phyloP scores from a whole-genome alignment of 2,888 invertebrate genomes.

The Lithophane semibrunnea region DNA sequence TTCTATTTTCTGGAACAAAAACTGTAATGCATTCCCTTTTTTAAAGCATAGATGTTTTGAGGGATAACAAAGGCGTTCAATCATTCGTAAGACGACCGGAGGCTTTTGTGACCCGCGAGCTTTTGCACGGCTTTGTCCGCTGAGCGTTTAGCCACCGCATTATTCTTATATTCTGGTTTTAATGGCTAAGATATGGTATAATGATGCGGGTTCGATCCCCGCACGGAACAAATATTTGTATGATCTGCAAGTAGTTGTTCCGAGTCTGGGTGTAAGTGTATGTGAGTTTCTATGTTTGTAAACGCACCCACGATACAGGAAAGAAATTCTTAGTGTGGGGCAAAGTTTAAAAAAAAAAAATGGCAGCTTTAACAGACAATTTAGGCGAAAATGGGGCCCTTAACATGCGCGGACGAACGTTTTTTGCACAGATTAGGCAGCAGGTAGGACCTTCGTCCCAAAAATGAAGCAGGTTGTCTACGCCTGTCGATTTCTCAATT shows the following conservation, averaged over 20 bases:
- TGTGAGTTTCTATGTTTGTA: no score
- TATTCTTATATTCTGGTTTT: conserved; percentile 47
- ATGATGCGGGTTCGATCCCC: no score
- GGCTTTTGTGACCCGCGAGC: conserved; percentile 58
- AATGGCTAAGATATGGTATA: conserved; percentile 45
- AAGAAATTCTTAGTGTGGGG: no score
- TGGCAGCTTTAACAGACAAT: conserved; percentile 30
- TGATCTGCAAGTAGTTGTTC: no score
- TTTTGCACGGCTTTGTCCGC: conserved; percentile 58
- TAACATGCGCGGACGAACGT: conserved; percentile 30
- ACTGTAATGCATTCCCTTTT: conserved; percentile 37
- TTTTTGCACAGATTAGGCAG: conserved; percentile 50
- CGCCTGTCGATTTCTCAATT: no score
- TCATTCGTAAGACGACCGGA: conserved; percentile 54
- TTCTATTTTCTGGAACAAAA: conserved; percentile 37
- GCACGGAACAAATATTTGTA: no score
- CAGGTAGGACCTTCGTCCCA: conserved; percentile 38
- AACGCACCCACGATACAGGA: no score
- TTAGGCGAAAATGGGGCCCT: conserved; percentile 25
- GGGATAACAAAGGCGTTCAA: conserved; percentile 57
- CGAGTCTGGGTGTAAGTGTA: no score
- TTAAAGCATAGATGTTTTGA: conserved; percentile 49
- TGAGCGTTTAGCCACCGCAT: conserved; percentile 44
- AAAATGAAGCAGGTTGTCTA: conserved; percentile 19
- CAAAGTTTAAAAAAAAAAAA: no score